phyloP scores from a whole-genome alignment of 1,140 invertebrate species.

The Adelges cooleyi region DNA sequence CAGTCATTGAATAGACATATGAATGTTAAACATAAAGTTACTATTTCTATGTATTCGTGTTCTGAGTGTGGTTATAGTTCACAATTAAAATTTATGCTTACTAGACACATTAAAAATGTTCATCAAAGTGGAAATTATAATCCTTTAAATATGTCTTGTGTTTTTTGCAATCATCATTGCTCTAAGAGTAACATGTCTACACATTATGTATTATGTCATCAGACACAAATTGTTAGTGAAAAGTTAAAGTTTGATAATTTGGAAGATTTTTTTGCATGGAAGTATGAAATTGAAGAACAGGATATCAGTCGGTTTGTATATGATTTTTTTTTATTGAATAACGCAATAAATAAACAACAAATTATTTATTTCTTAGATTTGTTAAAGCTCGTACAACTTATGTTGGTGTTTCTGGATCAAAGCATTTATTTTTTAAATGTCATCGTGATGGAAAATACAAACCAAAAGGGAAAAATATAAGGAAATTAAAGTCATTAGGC shows the following conservation, averaged over 20 bases:
- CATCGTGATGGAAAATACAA: conserved; percentile 25
- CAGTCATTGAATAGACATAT: conserved; percentile 19
- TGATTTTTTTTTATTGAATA: too few species aligned
- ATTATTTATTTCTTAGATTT: background rate
- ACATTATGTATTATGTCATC: conserved; percentile 8
- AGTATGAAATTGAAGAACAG: conserved; percentile 19
- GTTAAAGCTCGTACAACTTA: conserved; percentile 19
- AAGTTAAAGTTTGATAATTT: conserved; percentile 5
- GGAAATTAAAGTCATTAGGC: conserved; percentile 13
- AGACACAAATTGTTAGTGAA: conserved; percentile 1
- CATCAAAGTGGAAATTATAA: background rate
- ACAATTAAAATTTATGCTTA: conserved; percentile 11
- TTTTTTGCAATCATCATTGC: conserved; percentile 3
- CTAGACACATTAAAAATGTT: background rate
- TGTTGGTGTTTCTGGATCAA: conserved; percentile 14
- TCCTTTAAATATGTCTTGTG: background rate
- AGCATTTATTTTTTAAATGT: conserved; percentile 26
- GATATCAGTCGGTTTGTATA: conserved; percentile 3
- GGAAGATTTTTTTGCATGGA: conserved; percentile 13
- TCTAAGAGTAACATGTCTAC: conserved; percentile 3
- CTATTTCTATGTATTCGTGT: conserved; percentile 7
- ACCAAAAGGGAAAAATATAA: conserved; percentile 23
- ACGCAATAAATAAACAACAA: too few species aligned
- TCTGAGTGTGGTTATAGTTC: conserved; percentile 19
- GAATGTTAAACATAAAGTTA: conserved; percentile 8